These are phyloP conservation scores for Steromphala cineraria DNA, from an alignment of 2,888 invertebrate genomes.

Conservation along the genomic window DNA sequence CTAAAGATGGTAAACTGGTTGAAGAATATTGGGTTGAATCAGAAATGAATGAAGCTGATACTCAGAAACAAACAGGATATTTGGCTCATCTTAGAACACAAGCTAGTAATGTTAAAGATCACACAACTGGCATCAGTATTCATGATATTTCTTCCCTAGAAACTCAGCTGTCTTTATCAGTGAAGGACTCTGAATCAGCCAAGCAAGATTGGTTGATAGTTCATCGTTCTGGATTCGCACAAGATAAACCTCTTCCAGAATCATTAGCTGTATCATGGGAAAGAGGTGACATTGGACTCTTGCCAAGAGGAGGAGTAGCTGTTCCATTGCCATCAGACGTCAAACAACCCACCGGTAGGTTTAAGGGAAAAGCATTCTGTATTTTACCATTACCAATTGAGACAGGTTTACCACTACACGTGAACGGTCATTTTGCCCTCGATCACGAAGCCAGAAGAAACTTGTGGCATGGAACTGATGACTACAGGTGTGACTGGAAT, in stretches of 20 bases:
- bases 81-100: slow-evolving; percentile 3
- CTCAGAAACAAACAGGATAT: slow-evolving; percentile 17
- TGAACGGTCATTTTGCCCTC: slow-evolving; percentile 62
- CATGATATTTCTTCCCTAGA: background rate
- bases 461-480: slow-evolving; percentile 3
- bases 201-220: slow-evolving; percentile 55
- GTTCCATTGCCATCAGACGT: background rate
- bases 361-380: slow-evolving; percentile 41
- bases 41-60: slow-evolving; percentile 13
- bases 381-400: slow-evolving; percentile 58
- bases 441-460: slow-evolving; percentile 52
- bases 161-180: background rate
- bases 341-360: background rate
- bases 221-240: slow-evolving; percentile 52
- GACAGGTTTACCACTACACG: slow-evolving; percentile 59
- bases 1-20: slow-evolving; percentile 22
- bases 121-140: background rate
- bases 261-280: slow-evolving; percentile 36
- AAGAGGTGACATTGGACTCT: slow-evolving; percentile 42
- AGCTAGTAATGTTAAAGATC: slow-evolving; percentile 1
- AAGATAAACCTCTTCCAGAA: background rate
- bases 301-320: slow-evolving; percentile 58
- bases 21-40: slow-evolving; percentile 35
- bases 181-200: background rate
- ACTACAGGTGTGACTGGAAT: slow-evolving; percentile 9